phyloP scores from a whole-genome alignment of 2,113 vertebrate species.

The Oophaga pumilio region DNA sequence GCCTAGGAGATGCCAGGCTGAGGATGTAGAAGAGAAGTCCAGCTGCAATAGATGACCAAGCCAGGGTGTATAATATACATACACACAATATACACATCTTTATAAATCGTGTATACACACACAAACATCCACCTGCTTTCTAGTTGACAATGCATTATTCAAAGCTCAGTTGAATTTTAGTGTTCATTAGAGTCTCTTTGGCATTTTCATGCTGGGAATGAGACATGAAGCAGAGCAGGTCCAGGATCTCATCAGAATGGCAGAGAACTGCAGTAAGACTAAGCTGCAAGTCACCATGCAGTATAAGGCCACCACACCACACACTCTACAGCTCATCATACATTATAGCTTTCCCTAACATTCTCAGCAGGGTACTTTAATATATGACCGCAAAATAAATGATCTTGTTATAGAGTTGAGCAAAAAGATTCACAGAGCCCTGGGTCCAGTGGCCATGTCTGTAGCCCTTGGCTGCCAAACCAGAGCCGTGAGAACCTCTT shows the following conservation, averaged over 20 bases:
- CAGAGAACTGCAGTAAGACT: not conserved
- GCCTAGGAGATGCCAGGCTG: too few relatives aligned
- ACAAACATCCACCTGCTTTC: not conserved
- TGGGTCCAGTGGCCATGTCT: too few relatives aligned
- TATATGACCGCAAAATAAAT: too few relatives aligned
- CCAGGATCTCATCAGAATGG: conserved; percentile 18
- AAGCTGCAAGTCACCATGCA: conserved; percentile 13
- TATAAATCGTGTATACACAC: too few relatives aligned
- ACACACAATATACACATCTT: too few relatives aligned
- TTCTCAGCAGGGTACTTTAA: not conserved
- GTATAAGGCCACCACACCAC: not conserved
- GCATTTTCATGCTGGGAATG: conserved; percentile 7
- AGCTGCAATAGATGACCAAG: too few relatives aligned
- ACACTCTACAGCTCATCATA: not conserved
- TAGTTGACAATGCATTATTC: not conserved
- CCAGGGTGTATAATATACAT: too few relatives aligned
- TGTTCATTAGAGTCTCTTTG: not conserved
- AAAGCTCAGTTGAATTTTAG: not conserved
- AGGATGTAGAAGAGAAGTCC: too few relatives aligned
- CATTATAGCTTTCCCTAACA: not conserved
- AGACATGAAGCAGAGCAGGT: not conserved
- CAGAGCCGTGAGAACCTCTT: too few relatives aligned
- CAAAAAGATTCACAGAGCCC: too few relatives aligned
- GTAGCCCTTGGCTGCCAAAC: too few relatives aligned
- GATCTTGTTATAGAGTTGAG: too few relatives aligned